These are phyloP conservation scores for Pseudomyrmex pallidus DNA, from an alignment of 1,140 invertebrate species.

Conservation along the genomic window DNA sequence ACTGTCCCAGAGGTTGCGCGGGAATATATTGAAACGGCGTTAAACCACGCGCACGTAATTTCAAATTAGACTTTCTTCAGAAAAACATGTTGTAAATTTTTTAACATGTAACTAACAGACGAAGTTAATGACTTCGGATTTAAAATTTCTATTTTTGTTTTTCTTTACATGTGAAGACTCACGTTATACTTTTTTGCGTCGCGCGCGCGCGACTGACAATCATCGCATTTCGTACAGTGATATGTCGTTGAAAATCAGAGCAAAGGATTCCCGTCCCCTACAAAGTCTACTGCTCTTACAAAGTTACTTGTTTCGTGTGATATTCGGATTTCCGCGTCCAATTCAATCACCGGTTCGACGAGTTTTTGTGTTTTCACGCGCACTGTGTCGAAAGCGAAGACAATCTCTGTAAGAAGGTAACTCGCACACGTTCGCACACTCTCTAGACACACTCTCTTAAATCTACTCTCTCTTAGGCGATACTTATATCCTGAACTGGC, in stretches of 20 bases:
- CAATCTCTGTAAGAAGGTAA: not conserved
- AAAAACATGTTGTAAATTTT: constrained; percentile 19
- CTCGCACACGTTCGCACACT: constrained; percentile 44
- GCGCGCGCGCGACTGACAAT: not conserved
- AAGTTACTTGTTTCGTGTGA: not conserved
- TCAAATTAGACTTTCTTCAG: constrained; percentile 23
- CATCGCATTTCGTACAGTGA: constrained; percentile 14
- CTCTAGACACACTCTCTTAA: constrained; percentile 34
- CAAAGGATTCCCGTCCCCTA: not conserved
- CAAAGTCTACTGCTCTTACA: constrained; percentile 18
- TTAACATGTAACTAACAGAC: constrained; percentile 27
- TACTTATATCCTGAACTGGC: constrained; percentile 70
- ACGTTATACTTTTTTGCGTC: not conserved
- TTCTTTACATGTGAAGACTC: not conserved
- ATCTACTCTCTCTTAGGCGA: constrained; percentile 62
- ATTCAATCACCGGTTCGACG: constrained; percentile 5
- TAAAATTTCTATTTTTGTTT: not conserved
- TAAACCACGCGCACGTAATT: not conserved
- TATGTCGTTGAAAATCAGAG: constrained; percentile 42
- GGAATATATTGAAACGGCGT: not conserved
- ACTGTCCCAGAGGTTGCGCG: not conserved
- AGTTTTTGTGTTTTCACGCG: not conserved
- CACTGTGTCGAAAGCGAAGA: constrained; percentile 21
- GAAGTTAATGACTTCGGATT: constrained; percentile 19
- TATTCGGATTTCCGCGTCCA: constrained; percentile 23